Conservation (phyloP, 2,113 vertebrate genomes). For the Cephalopterus ornatus region DNA sequence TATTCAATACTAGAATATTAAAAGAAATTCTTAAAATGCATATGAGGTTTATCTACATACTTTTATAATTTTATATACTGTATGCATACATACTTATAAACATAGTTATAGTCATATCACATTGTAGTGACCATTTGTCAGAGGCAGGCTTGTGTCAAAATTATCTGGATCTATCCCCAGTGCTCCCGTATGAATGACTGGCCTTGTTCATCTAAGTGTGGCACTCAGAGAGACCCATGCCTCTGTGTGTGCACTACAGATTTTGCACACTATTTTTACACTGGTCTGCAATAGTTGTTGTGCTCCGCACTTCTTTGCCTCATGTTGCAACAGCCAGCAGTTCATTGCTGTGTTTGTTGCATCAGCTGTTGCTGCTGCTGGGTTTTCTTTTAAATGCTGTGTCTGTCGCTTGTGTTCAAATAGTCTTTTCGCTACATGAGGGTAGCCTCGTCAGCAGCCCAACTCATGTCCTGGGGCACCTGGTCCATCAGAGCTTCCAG, state of each 20-base stretch:
- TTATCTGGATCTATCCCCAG: fast-evolving
- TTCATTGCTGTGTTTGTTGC: not conserved
- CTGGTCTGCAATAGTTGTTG: too few species aligned
- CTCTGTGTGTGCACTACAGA: fast-evolving
- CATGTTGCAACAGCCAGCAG: not conserved
- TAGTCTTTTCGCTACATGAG: not conserved
- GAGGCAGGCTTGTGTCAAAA: not conserved
- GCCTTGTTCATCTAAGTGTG: not conserved
- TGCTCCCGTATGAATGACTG: not conserved
- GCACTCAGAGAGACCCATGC: not conserved
- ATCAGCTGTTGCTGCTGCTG: not conserved
- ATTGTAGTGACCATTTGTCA: not conserved
- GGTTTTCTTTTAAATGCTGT: not conserved
- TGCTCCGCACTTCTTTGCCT: not conserved
- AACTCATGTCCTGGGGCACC: not conserved
- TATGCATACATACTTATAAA: not conserved
- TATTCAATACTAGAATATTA: not conserved
- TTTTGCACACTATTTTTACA: not conserved
- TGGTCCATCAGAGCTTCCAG: not conserved
- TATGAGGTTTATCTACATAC: fast-evolving
- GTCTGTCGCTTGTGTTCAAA: not conserved
- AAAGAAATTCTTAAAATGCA: not conserved
- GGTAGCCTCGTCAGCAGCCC: not conserved
- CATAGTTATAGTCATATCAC: not conserved
- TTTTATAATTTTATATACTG: not conserved